Conservation (phyloP, 2,797 vertebrate species). For the Melanogrammus aeglefinus region DNA sequence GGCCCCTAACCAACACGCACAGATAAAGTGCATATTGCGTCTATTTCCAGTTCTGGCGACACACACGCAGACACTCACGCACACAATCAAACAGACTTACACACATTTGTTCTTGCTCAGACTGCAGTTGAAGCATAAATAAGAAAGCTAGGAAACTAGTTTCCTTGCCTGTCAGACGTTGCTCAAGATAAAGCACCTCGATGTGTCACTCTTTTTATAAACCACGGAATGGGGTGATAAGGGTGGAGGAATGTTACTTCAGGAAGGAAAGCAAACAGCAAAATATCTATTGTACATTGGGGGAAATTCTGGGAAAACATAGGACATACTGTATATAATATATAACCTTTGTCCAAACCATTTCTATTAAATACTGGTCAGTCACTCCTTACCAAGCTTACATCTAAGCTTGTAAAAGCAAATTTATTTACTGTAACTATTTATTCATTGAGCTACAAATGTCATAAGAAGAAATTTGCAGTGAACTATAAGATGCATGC, state of each 20-base stretch:
- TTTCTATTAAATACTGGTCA: background rate
- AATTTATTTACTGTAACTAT: background rate
- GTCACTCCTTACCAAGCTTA: background rate
- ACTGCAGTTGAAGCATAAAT: background rate
- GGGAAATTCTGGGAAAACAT: background rate
- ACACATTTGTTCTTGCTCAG: background rate
- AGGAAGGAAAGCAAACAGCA: background rate
- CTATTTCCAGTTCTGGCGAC: background rate
- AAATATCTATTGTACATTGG: conserved; percentile 1
- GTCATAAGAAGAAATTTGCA: background rate
- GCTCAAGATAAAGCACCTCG: background rate
- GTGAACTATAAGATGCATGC: background rate
- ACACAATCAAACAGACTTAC: background rate
- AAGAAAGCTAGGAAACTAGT: background rate
- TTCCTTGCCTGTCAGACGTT: background rate
- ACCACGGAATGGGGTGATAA: background rate
- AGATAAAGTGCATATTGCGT: background rate
- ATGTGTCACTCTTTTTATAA: conserved; percentile 1
- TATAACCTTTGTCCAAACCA: background rate
- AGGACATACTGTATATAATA: background rate
- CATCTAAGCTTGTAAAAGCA: background rate
- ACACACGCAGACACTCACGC: conserved; percentile 9
- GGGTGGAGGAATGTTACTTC: conserved; percentile 8
- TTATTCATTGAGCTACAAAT: background rate
- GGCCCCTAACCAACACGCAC: background rate